phyloP scores from a whole-genome alignment of 2,888 invertebrate species.

The Acleris cristana region DNA sequence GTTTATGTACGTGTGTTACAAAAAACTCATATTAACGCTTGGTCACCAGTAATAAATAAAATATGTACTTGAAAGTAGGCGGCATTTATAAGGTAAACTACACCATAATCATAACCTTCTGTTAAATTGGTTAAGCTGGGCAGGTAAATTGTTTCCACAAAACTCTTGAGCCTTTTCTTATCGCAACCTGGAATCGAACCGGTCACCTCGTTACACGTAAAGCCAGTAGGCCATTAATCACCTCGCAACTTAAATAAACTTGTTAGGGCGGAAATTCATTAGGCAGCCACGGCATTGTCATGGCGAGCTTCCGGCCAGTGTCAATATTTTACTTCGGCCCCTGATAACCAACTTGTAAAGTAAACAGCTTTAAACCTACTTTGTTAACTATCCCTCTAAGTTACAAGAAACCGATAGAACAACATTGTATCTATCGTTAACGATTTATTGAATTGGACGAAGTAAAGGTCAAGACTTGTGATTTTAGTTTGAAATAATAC shows the following conservation, averaged over 20 bases:
- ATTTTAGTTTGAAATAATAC: too few relatives aligned
- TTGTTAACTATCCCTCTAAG: constrained; percentile 28
- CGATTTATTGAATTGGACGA: constrained; percentile 3
- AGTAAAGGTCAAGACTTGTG: background rate
- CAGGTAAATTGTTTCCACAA: constrained; percentile 4
- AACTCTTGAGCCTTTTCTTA: constrained; percentile 16
- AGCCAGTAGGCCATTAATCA: constrained; percentile 38
- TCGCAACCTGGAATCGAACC: constrained; percentile 5
- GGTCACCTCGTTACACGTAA: constrained; percentile 27
- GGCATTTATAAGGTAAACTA: too few relatives aligned
- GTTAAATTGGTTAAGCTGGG: background rate
- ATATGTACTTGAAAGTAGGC: too few relatives aligned
- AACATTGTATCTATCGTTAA: constrained; percentile 21
- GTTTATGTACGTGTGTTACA: too few relatives aligned
- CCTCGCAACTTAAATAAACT: constrained; percentile 42
- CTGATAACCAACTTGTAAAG: constrained; percentile 46
- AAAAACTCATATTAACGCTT: too few relatives aligned
- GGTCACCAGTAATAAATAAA: too few relatives aligned
- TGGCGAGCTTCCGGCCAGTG: constrained; percentile 52
- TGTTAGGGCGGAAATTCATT: constrained; percentile 59
- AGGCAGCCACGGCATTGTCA: constrained; percentile 56
- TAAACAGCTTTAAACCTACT: constrained; percentile 47
- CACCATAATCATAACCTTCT: too few relatives aligned
- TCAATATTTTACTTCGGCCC: constrained; percentile 61
- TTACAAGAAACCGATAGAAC: constrained; percentile 27